These are phyloP conservation scores for Euplexia lucipara DNA, from an alignment of 2,888 invertebrate species.

Conservation along the genomic window DNA sequence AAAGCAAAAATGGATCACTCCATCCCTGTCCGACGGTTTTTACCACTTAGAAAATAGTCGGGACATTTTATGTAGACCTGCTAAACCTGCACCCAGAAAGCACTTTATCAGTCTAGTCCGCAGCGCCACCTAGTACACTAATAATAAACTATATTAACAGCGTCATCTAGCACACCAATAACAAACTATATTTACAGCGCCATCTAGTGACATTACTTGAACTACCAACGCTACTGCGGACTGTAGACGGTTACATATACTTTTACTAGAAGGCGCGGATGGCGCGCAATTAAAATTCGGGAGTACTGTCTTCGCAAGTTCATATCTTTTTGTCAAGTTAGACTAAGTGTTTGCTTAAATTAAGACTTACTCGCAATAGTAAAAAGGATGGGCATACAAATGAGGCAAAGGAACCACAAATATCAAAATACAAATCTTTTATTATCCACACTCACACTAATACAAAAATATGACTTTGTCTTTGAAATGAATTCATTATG, in stretches of 20 bases:
- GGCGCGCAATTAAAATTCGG: background rate
- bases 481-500: slow-evolving; percentile 38
- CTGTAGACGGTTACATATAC: background rate
- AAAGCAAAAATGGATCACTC: no score
- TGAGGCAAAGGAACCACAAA: background rate
- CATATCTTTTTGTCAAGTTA: no score
- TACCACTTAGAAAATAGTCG: no score
- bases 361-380: background rate
- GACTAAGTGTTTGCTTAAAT: no score
- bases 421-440: slow-evolving; percentile 23
- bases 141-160: background rate
- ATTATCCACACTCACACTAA: slow-evolving; percentile 23
- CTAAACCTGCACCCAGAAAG: no score
- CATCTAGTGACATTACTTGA: slow-evolving; percentile 18
- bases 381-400: background rate
- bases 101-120: no score
- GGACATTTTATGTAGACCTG: no score
- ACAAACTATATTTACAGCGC: slow-evolving; percentile 11
- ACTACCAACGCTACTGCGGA: background rate
- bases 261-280: slow-evolving; percentile 28
- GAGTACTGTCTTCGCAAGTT: no score
- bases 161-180: slow-evolving; percentile 31
- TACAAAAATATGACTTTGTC: slow-evolving; percentile 42
- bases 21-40: no score
- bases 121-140: slow-evolving; percentile 33